Evolutionary conservation across 2,113 vertebrate genomes (phyloP).

Genomic region (Nibea coibor): DNA sequence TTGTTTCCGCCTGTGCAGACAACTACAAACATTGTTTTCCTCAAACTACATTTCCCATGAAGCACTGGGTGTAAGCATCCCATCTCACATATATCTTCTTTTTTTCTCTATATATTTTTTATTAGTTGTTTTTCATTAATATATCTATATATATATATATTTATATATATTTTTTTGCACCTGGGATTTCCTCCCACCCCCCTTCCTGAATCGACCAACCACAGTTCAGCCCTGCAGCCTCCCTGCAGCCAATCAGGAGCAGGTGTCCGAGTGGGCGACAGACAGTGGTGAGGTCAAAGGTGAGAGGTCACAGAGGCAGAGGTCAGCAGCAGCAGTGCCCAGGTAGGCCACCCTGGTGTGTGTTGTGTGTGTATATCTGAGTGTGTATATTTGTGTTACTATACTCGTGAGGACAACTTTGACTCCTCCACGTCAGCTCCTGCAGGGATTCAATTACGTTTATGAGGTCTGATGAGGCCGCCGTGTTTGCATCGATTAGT

Average conservation of each 20-base stretch:
- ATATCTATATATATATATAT: slow-evolving; percentile 24
- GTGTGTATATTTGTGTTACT: slow-evolving; percentile 51
- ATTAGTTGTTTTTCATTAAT: slow-evolving; percentile 19
- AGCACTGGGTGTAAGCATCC: slow-evolving; percentile 61
- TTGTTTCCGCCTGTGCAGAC: slow-evolving; percentile 43
- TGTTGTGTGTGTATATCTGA: slow-evolving; percentile 49
- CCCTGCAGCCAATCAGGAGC: slow-evolving; percentile 72
- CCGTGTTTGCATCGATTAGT: no score
- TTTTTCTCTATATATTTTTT: slow-evolving; percentile 33
- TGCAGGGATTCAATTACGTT: no score
- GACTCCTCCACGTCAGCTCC: no score
- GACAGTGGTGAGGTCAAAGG: slow-evolving; percentile 82
- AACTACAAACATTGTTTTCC: slow-evolving; percentile 60
- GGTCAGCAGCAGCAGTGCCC: slow-evolving; percentile 76
- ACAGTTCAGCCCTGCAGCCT: slow-evolving; percentile 60
- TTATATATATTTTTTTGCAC: slow-evolving; percentile 67
- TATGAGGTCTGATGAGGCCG: no score
- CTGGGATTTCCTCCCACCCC: slow-evolving; percentile 69
- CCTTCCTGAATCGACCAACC: slow-evolving; percentile 69
- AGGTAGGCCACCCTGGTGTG: slow-evolving; percentile 65
- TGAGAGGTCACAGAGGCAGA: slow-evolving; percentile 77
- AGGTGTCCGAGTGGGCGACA: slow-evolving; percentile 44
- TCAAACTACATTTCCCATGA: slow-evolving; percentile 65
- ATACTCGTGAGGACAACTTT: slow-evolving; percentile 35
- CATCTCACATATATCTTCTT: slow-evolving; percentile 39